Evolutionary conservation across 2,797 vertebrate genomes (phyloP).

Genomic region (Cyclopterus lumpus): DNA sequence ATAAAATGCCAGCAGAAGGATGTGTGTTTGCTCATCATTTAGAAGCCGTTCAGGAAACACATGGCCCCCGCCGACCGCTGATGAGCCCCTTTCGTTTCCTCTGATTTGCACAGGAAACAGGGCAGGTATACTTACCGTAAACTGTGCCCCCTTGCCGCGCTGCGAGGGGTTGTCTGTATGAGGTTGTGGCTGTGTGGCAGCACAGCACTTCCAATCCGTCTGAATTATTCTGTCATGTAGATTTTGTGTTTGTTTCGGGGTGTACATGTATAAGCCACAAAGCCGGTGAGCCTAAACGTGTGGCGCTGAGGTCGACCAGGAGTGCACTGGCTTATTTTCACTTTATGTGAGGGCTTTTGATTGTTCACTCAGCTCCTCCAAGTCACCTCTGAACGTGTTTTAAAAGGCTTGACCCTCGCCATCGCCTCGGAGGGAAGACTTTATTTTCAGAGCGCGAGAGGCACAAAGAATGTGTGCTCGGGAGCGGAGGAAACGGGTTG

Average conservation of each 20-base stretch:
- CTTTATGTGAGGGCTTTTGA: constrained; percentile 9
- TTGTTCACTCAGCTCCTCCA: constrained; percentile 2
- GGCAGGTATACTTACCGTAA: constrained; percentile 56
- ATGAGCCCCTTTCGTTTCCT: constrained; percentile 65
- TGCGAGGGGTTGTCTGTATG: neutral
- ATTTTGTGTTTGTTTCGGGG: neutral
- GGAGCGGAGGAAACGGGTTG: neutral
- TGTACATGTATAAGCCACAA: constrained; percentile 15
- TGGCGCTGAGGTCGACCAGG: constrained; percentile 39
- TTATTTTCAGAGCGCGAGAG: neutral
- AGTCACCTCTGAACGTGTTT: constrained; percentile 13
- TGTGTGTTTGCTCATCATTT: constrained; percentile 67
- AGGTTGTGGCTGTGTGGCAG: neutral
- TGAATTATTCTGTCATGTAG: neutral
- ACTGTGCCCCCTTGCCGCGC: neutral
- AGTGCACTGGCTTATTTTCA: constrained; percentile 29
- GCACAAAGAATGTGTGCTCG: neutral
- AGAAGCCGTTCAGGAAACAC: constrained; percentile 73
- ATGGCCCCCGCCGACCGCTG: constrained; percentile 47
- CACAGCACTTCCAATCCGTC: neutral
- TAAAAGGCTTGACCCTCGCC: neutral
- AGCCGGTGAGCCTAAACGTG: constrained; percentile 38
- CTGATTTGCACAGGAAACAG: constrained; percentile 53
- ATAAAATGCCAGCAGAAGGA: constrained; percentile 74
- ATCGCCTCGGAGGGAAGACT: neutral